These are phyloP conservation scores for Melanotaenia boesemani DNA, from an alignment of 2,797 vertebrate species.

Conservation along the genomic window DNA sequence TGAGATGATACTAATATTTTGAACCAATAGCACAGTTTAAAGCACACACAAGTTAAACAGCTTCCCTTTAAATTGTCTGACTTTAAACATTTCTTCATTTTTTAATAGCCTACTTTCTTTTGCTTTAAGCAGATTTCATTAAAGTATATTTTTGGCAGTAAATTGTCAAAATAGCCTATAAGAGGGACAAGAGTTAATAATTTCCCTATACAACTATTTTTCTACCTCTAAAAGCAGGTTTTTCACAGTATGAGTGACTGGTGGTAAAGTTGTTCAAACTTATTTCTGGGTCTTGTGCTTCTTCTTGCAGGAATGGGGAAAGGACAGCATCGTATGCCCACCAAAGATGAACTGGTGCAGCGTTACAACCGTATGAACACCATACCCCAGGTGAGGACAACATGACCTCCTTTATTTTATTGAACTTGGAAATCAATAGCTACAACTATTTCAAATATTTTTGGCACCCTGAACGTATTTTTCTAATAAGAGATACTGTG, in stretches of 20 bases:
- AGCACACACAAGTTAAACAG: not conserved
- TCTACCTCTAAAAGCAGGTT: not conserved
- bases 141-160: not conserved
- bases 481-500: not conserved
- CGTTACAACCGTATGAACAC: slow-evolving; percentile 99
- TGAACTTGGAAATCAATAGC: not conserved
- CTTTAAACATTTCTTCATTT: not conserved
- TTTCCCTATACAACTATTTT: not conserved
- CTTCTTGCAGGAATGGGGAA: slow-evolving; percentile 95
- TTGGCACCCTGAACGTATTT: not conserved
- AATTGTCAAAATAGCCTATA: not conserved
- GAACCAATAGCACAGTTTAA: not conserved
- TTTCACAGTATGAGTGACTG: slow-evolving; percentile 44
- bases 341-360: slow-evolving; percentile 98
- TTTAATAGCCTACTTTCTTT: not conserved
- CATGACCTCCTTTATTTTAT: not conserved
- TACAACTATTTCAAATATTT: not conserved
- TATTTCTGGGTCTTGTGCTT: slow-evolving; percentile 49
- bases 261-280: slow-evolving; percentile 39
- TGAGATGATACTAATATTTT: not conserved
- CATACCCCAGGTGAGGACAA: slow-evolving; percentile 91
- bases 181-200: not conserved
- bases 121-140: not conserved
- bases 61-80: not conserved
- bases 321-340: slow-evolving; percentile 99